phyloP scores from a whole-genome alignment of 1,140 invertebrate species.

The Lordiphosa collinella region DNA sequence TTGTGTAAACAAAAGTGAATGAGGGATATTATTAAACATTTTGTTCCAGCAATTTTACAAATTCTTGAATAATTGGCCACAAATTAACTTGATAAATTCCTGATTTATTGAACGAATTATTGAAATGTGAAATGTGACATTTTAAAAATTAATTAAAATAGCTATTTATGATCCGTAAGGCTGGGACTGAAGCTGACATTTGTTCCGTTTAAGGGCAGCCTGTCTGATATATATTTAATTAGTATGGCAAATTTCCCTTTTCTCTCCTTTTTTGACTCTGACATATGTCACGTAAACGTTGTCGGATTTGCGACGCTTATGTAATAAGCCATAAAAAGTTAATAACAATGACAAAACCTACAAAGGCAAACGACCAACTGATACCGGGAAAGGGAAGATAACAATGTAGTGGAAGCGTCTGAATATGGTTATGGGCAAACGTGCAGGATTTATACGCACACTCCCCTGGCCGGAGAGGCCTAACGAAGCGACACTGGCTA shows the following conservation, averaged over 20 bases:
- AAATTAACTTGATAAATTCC: no score
- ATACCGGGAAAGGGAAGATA: slow-evolving; percentile 22
- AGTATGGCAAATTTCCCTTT: slow-evolving; percentile 24
- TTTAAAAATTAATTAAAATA: no score
- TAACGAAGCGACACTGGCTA: slow-evolving; percentile 49
- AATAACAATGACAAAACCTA: slow-evolving; percentile 70
- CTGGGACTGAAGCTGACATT: no score
- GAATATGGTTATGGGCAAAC: slow-evolving; percentile 70
- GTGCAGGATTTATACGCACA: slow-evolving; percentile 64
- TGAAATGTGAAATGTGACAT: no score
- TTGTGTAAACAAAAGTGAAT: no score
- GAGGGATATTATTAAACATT: no score
- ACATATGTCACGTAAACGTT: slow-evolving; percentile 60
- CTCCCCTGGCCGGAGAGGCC: slow-evolving; percentile 2
- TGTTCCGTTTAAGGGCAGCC: no score
- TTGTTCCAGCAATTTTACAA: no score
- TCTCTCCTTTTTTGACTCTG: neutral
- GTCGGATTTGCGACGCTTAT: slow-evolving; percentile 68
- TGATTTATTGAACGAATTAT: no score
- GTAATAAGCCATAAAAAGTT: slow-evolving; percentile 76
- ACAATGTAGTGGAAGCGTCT: slow-evolving; percentile 24
- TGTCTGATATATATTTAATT: slow-evolving; percentile 55
- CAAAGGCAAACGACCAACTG: slow-evolving; percentile 35
- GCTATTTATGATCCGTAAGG: no score
- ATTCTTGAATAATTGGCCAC: no score